Base-by-base conservation (phyloP, 1,140 invertebrate genomes). In the Metaphire vulgaris region DNA sequence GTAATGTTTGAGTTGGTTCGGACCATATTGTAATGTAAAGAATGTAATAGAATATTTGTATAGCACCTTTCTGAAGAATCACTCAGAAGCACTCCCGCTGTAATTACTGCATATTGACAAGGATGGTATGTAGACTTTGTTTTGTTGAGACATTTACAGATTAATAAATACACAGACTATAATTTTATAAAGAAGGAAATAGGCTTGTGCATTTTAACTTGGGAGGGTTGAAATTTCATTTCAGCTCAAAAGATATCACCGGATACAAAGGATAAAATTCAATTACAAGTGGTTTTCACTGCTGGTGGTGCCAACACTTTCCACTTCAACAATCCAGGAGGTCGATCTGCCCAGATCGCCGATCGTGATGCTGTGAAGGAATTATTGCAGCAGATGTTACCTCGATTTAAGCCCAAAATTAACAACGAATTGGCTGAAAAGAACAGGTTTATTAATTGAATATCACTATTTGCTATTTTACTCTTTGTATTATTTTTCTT, bases 211-310 rank as follows among this genome's bases (percentile, higher is more conserved):
- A n/a, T n/a, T n/a, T n/a, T n/a, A n/a, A n/a, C n/a, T n/a, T n/a
- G n/a, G n/a, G n/a, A n/a, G n/a, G n/a, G n/a, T n/a, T n/a, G n/a
- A n/a, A n/a, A n/a, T n/a, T n/a, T n/a, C n/a, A n/a, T 64, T 78
- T 21, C 86, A 97, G 95, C 92, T 76, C 97, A 99, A 89, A 98
- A 98, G 88, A 98, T 99, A 81, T 99, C 96, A 70, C 95, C 97
- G 0, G 96, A 96, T 83, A 95, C 94, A 14, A 99, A 99, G 88
- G 91, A 95, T 30, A 99, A 99, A 88, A 93, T 99, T 74, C 98
- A 99, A 86, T 88, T 99, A n/a, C 98, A 99, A 89, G 90, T 99
- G 15, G 94, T 98, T 41, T 87, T 99, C 78, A 92, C 98, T 83
- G 94, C 96, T 89, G 93, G 93, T 31, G 90, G 92, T 67, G 94